Evolutionary conservation across 2,888 invertebrate genomes (phyloP).

Genomic region (Exocentrus adspersus): DNA sequence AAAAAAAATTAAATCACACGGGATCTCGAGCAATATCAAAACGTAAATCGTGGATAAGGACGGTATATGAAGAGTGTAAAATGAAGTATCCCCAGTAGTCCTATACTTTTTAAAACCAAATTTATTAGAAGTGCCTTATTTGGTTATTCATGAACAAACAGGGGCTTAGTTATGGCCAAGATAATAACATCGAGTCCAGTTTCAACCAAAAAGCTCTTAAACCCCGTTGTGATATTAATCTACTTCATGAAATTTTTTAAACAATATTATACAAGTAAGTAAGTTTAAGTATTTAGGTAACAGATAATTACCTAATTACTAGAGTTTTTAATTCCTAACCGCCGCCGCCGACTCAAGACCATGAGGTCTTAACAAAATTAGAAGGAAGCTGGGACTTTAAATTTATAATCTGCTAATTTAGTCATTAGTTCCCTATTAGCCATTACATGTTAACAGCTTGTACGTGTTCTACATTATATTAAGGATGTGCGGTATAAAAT

Average conservation of each 20-base stretch:
- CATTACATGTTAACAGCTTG: neutral
- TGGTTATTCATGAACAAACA: neutral
- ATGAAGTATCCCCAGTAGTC: neutral
- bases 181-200: neutral
- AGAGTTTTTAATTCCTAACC: no score
- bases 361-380: no score
- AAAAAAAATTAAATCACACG: no score
- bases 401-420: no score
- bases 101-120: neutral
- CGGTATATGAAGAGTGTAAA: neutral
- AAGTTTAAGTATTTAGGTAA: no score
- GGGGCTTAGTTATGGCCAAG: neutral
- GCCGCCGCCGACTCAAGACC: no score
- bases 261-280: no score
- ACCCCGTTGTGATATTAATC: no score
- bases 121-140: neutral
- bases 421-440: neutral
- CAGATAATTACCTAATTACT: no score
- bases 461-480: conserved; percentile 13
- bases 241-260: no score
- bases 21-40: neutral
- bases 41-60: neutral
- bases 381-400: no score
- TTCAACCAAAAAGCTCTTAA: neutral
- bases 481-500: conserved; percentile 12